Evolutionary conservation across 2,888 invertebrate genomes (phyloP).

Genomic region (Orthonevra nobilis): DNA sequence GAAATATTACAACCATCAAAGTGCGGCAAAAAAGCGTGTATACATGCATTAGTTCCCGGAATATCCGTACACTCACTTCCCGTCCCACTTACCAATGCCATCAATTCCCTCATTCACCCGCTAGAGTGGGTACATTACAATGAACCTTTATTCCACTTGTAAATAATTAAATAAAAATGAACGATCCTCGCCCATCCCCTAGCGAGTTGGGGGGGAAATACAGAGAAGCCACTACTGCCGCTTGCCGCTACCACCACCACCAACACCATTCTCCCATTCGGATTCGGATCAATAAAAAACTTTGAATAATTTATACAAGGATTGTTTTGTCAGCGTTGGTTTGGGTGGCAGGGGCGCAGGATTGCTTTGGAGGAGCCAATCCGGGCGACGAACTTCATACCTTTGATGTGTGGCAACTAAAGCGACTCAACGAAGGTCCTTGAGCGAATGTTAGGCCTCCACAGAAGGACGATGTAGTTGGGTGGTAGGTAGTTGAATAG

Average conservation of each 20-base stretch:
- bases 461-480: conserved; percentile 35
- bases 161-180: conserved; percentile 69
- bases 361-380: conserved; percentile 2
- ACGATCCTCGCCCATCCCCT: conserved; percentile 25
- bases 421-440: conserved; percentile 46
- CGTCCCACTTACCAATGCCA: conserved; percentile 26
- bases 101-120: conserved; percentile 41
- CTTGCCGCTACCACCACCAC: not conserved
- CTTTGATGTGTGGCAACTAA: conserved; percentile 18
- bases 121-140: conserved; percentile 62
- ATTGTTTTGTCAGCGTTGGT: conserved; percentile 57
- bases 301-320: conserved; percentile 68
- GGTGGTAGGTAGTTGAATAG: conserved; percentile 26
- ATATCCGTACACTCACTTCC: conserved; percentile 14
- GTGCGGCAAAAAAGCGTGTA: conserved; percentile 47
- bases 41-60: conserved; percentile 56
- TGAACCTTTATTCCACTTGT: conserved; percentile 69
- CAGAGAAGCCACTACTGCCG: not conserved
- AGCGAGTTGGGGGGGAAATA: conserved; percentile 3
- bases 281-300: conserved; percentile 68
- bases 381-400: conserved; percentile 42
- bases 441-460: conserved; percentile 37
- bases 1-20: conserved; percentile 55
- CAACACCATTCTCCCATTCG: conserved; percentile 13
- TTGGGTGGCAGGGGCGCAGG: not conserved